Evolutionary conservation across 1,140 invertebrate genomes (phyloP).

Genomic region (Acromyrmex heyeri): DNA sequence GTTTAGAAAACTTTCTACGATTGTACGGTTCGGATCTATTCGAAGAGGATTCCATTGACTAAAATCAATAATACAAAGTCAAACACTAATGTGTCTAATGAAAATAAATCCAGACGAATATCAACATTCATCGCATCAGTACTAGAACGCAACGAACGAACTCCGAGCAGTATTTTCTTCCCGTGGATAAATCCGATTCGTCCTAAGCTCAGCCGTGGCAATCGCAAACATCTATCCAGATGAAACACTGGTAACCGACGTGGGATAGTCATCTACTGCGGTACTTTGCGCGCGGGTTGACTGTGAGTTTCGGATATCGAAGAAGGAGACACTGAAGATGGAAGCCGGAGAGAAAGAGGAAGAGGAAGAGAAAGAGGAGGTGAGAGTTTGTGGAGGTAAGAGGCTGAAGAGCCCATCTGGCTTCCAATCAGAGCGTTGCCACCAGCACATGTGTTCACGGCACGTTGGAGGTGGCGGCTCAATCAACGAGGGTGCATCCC

Average conservation of each 20-base stretch:
- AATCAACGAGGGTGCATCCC: constrained; percentile 80
- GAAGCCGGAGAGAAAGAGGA: not conserved
- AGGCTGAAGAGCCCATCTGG: constrained; percentile 82
- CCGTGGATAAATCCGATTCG: constrained; percentile 39
- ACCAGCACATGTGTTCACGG: constrained; percentile 83
- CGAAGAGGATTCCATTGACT: not conserved
- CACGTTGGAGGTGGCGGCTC: constrained; percentile 79
- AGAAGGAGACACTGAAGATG: constrained; percentile 57
- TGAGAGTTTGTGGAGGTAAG: constrained; percentile 74
- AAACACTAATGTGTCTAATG: not conserved
- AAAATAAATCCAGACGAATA: constrained; percentile 15
- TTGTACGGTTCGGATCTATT: not conserved
- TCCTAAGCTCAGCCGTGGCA: constrained; percentile 49
- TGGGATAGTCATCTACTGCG: constrained; percentile 53
- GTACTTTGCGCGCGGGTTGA: constrained; percentile 60
- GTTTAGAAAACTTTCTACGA: constrained; percentile 57
- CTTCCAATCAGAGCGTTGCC: constrained; percentile 84
- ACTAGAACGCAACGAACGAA: not conserved
- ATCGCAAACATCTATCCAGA: constrained; percentile 56
- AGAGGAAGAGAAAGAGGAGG: not conserved
- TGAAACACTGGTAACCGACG: constrained; percentile 34
- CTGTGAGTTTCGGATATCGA: constrained; percentile 71
- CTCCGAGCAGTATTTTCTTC: not conserved
- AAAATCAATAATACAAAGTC: not conserved
- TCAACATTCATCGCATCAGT: not conserved